Evolutionary conservation across 2,113 vertebrate genomes (phyloP).

Genomic region (Tautogolabrus adspersus): DNA sequence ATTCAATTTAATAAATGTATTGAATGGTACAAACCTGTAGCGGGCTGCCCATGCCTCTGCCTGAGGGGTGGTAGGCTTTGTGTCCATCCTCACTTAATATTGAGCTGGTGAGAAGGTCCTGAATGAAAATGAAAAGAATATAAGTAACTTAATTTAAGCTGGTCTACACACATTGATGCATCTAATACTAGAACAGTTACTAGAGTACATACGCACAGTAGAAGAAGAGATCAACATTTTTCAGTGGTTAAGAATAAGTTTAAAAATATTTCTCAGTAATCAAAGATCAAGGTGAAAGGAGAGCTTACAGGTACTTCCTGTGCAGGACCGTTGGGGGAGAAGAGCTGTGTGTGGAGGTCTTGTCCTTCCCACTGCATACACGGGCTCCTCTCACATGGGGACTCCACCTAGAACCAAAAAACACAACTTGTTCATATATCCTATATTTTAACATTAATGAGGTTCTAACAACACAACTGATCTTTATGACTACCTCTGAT

Average conservation of each 20-base stretch:
- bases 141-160: background rate
- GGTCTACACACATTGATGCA: no score
- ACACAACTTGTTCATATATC: constrained; percentile 10
- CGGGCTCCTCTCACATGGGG: constrained; percentile 88
- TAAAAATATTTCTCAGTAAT: no score
- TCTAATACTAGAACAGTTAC: no score
- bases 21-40: constrained; percentile 83
- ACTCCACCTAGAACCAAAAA: constrained; percentile 88
- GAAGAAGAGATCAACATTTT: no score
- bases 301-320: constrained; percentile 91
- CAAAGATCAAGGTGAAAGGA: no score
- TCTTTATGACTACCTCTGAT: background rate
- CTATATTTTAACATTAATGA: background rate
- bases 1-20: background rate
- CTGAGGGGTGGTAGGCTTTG: constrained; percentile 88
- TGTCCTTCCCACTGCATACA: constrained; percentile 95
- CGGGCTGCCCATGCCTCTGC: constrained; percentile 87
- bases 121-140: constrained; percentile 13
- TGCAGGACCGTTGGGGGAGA: constrained; percentile 84
- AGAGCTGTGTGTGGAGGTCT: constrained; percentile 91
- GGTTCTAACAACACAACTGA: no score
- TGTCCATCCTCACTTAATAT: constrained; percentile 88
- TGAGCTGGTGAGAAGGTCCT: constrained; percentile 96
- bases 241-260: no score
- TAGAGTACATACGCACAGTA: no score